phyloP scores from a whole-genome alignment of 1,140 invertebrate species.

The Caenorhabditis brenneri region DNA sequence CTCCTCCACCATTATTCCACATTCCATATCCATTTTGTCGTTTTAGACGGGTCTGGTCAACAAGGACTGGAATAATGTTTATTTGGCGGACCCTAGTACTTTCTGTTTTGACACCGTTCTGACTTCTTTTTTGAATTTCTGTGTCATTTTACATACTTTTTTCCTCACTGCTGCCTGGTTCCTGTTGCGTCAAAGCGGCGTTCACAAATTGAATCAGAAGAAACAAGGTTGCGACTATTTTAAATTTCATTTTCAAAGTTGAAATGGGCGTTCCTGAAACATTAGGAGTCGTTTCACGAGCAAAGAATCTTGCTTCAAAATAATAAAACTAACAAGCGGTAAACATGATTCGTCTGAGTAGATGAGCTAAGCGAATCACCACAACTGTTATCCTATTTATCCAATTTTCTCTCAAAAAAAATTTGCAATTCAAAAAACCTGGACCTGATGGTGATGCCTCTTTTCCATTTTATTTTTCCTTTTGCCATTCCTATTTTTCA shows the following conservation, averaged over 20 bases:
- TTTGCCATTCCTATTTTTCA: not conserved
- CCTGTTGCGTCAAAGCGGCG: not conserved
- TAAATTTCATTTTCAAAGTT: not conserved
- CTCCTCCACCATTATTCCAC: slow-evolving; percentile 12
- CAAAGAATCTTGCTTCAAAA: not conserved
- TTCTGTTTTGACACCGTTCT: no score
- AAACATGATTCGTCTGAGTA: not conserved
- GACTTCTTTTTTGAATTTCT: no score
- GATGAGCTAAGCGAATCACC: not conserved
- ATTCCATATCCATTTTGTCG: slow-evolving; percentile 21
- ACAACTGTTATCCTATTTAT: slow-evolving; percentile 30
- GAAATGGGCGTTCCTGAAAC: not conserved
- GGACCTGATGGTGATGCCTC: not conserved
- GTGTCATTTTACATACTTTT: not conserved
- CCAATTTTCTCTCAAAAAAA: slow-evolving; percentile 9
- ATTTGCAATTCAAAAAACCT: slow-evolving; percentile 43
- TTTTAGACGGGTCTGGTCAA: not conserved
- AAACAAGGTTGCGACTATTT: not conserved
- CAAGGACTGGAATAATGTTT: not conserved
- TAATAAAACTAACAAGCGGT: not conserved
- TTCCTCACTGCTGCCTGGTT: not conserved
- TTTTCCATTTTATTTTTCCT: not conserved
- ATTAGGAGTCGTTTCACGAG: not conserved
- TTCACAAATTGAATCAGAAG: not conserved
- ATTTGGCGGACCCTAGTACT: not conserved